Evolutionary conservation across 2,113 vertebrate species (phyloP).

Genomic region (Blennius ocellaris): DNA sequence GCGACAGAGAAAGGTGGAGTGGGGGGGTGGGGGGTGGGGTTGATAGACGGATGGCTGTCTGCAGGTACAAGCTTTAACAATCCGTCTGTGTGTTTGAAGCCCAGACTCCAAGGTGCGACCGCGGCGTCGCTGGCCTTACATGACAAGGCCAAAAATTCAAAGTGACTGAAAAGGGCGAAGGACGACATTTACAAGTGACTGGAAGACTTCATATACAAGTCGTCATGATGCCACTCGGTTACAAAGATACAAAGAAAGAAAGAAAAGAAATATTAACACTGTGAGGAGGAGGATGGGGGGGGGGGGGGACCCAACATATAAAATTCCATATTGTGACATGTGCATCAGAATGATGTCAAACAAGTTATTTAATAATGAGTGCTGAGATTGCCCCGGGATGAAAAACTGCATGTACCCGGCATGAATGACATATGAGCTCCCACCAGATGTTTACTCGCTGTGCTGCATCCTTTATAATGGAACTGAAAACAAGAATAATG

Average conservation of each 20-base stretch:
- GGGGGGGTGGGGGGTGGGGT: too few relatives aligned
- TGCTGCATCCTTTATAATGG: too few relatives aligned
- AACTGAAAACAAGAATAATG: too few relatives aligned
- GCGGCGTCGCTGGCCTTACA: conserved; percentile 31
- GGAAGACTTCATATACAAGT: background rate
- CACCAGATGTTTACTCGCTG: too few relatives aligned
- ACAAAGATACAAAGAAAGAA: background rate
- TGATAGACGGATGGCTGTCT: background rate
- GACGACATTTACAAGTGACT: background rate
- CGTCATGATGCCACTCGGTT: background rate
- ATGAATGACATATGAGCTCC: too few relatives aligned
- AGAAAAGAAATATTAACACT: background rate
- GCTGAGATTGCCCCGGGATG: too few relatives aligned
- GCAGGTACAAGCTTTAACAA: background rate
- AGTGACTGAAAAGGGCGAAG: background rate
- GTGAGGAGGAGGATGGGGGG: too few relatives aligned
- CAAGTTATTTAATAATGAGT: too few relatives aligned
- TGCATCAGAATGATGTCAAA: too few relatives aligned
- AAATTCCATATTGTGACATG: too few relatives aligned
- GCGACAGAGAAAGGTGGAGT: background rate
- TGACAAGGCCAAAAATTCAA: conserved; percentile 6
- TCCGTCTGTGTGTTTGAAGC: background rate
- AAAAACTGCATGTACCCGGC: too few relatives aligned
- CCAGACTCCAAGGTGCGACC: conserved; percentile 30
- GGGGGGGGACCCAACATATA: background rate